phyloP scores from a whole-genome alignment of 1,140 invertebrate species.

The Bombus pyrosoma region DNA sequence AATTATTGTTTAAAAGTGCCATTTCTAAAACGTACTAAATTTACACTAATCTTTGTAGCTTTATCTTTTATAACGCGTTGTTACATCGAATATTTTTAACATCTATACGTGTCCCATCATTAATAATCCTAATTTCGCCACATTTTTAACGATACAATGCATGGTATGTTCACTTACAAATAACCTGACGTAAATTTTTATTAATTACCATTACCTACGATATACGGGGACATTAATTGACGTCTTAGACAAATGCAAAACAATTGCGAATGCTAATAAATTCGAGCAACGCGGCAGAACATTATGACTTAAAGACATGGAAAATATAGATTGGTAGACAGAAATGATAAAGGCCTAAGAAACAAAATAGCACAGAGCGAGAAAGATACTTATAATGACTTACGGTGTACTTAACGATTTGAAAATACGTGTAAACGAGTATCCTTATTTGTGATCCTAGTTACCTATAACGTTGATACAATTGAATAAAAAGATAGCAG shows the following conservation, averaged over 20 bases:
- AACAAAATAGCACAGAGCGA: background rate
- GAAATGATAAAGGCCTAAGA: slow-evolving; percentile 1
- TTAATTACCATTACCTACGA: background rate
- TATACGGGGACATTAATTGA: background rate
- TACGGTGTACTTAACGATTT: background rate
- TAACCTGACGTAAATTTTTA: background rate
- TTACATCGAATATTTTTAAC: background rate
- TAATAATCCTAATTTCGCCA: background rate
- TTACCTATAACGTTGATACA: slow-evolving; percentile 7
- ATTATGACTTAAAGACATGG: background rate
- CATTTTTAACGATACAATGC: background rate
- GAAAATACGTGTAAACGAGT: background rate
- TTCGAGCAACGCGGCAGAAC: background rate
- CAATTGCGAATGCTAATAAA: background rate
- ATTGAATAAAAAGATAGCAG: background rate
- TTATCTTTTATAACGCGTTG: background rate
- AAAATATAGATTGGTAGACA: background rate
- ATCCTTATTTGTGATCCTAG: slow-evolving; percentile 23
- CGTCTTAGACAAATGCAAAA: background rate
- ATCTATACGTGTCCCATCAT: too few relatives aligned
- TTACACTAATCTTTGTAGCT: background rate
- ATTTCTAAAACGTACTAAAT: background rate
- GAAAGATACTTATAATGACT: background rate
- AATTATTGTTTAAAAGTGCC: background rate
- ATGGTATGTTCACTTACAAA: background rate